Evolutionary conservation across 2,888 invertebrate species (phyloP).

Genomic region (Trissolcus japonicus): DNA sequence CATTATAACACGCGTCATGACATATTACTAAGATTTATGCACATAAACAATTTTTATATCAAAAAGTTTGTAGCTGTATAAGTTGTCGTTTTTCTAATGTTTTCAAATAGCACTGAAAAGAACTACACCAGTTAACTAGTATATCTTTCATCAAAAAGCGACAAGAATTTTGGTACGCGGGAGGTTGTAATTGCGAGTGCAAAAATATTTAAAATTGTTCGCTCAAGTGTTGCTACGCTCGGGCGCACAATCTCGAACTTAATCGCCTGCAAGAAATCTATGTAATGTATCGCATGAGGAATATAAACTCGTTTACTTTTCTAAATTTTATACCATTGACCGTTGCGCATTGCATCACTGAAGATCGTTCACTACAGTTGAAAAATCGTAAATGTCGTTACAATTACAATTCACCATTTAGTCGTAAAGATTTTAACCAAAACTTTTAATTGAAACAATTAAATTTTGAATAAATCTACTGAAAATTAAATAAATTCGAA

Average conservation of each 20-base stretch:
- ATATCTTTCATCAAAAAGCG: too few relatives aligned
- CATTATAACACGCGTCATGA: conserved; percentile 32
- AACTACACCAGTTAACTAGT: too few relatives aligned
- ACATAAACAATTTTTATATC: conserved; percentile 40
- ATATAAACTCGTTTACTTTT: conserved; percentile 24
- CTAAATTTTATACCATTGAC: conserved; percentile 22
- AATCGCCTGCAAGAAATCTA: conserved; percentile 4
- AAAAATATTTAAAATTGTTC: background rate
- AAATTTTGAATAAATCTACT: too few relatives aligned
- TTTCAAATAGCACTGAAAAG: too few relatives aligned
- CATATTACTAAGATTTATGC: background rate
- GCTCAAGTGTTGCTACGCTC: conserved; percentile 10
- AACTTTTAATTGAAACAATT: too few relatives aligned
- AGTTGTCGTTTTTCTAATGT: too few relatives aligned
- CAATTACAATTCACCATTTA: background rate
- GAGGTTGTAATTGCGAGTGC: too few relatives aligned
- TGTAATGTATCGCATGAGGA: conserved; percentile 18
- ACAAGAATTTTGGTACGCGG: too few relatives aligned
- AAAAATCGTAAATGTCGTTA: background rate
- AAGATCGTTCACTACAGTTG: conserved; percentile 4
- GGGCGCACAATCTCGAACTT: conserved; percentile 6
- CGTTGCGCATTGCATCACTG: conserved; percentile 23
- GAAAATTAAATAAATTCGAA: too few relatives aligned
- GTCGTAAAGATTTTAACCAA: too few relatives aligned
- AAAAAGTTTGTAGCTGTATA: conserved; percentile 20